Evolutionary conservation across 2,113 vertebrate genomes (phyloP).

Genomic region (Eulemur macaco): DNA sequence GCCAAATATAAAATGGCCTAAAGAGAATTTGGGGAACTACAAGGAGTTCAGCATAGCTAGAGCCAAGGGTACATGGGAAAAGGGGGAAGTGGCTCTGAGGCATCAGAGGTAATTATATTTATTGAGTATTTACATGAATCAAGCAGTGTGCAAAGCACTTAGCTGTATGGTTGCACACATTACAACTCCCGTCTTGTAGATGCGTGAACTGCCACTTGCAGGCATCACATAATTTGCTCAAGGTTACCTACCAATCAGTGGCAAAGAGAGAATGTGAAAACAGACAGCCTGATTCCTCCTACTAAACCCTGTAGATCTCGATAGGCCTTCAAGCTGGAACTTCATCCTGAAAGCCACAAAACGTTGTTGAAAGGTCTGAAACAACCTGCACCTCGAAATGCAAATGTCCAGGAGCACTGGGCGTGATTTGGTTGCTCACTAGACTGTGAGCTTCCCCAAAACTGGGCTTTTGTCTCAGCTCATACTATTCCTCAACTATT

Average conservation of each 20-base stretch:
- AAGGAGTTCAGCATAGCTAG: background rate
- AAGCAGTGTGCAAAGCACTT: background rate
- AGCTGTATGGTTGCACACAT: background rate
- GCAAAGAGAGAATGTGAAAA: background rate
- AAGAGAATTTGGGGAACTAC: background rate
- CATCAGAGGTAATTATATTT: background rate
- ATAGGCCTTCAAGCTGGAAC: background rate
- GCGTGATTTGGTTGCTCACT: background rate
- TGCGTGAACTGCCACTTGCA: background rate
- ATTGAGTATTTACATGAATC: background rate
- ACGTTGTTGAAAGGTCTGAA: background rate
- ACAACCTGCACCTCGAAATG: background rate
- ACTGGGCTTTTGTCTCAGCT: background rate
- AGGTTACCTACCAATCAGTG: background rate
- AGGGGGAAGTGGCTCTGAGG: background rate
- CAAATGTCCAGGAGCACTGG: background rate
- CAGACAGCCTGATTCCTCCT: background rate
- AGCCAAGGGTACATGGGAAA: background rate
- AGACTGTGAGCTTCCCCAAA: background rate
- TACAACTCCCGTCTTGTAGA: background rate
- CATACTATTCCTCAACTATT: background rate
- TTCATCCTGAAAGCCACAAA: background rate
- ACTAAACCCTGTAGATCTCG: background rate
- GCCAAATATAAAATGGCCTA: background rate
- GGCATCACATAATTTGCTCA: background rate